Conservation (phyloP, 2,888 invertebrate genomes). For the Bembecia ichneumoniformis region DNA sequence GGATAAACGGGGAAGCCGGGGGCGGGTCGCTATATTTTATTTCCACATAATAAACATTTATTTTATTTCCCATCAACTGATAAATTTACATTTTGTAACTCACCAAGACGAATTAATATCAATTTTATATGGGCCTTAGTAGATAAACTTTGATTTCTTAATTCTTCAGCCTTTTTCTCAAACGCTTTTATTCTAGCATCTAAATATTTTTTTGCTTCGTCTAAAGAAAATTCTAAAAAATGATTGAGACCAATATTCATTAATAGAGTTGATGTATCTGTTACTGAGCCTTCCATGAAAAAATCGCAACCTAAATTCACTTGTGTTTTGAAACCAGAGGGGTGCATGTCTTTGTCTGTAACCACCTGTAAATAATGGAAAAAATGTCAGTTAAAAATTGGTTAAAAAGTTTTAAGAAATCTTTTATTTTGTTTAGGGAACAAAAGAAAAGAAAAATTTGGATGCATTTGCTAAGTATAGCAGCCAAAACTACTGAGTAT, state of each 20-base stretch:
- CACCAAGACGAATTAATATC: slow-evolving; percentile 78
- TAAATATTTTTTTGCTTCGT: slow-evolving; percentile 80
- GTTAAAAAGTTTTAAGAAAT: no score
- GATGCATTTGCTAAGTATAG: no score
- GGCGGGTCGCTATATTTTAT: no score
- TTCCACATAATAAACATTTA: no score
- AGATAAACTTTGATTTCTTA: slow-evolving; percentile 77
- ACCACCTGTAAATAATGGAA: slow-evolving; percentile 33
- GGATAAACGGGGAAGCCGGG: no score
- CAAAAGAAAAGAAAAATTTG: no score
- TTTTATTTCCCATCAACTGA: neutral
- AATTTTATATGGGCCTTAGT: slow-evolving; percentile 86
- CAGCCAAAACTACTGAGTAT: no score
- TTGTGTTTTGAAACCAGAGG: slow-evolving; percentile 56
- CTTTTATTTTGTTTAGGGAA: no score
- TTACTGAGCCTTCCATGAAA: slow-evolving; percentile 83
- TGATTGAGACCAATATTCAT: slow-evolving; percentile 83
- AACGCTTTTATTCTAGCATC: slow-evolving; percentile 78
- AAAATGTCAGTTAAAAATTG: neutral
- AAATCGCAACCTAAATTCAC: slow-evolving; percentile 89
- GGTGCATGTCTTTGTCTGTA: slow-evolving; percentile 63
- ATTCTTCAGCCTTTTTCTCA: slow-evolving; percentile 73
- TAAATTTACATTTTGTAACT: slow-evolving; percentile 50
- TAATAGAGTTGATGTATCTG: slow-evolving; percentile 76
- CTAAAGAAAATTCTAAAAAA: slow-evolving; percentile 79